phyloP scores from a whole-genome alignment of 2,888 invertebrate genomes.

The Amorpha juglandis region DNA sequence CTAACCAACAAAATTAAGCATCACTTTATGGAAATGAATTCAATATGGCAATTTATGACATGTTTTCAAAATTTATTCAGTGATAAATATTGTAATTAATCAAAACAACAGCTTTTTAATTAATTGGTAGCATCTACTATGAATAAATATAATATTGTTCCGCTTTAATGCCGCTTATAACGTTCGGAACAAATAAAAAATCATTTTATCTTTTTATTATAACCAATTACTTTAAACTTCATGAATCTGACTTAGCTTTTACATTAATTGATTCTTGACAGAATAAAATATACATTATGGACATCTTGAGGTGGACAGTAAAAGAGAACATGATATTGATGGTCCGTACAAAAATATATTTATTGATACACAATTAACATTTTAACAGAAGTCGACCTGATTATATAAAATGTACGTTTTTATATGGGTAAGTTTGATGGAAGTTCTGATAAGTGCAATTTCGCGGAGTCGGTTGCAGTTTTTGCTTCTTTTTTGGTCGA shows the following conservation, averaged over 20 bases:
- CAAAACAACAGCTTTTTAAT: constrained; percentile 14
- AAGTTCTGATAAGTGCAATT: constrained; percentile 62
- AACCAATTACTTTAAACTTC: constrained; percentile 1
- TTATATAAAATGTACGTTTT: constrained; percentile 56
- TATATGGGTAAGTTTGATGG: constrained; percentile 53
- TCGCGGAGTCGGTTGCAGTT: constrained; percentile 52
- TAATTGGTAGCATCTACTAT: constrained; percentile 7
- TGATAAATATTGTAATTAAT: constrained; percentile 7
- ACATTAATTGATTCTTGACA: not conserved
- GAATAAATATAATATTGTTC: constrained; percentile 13
- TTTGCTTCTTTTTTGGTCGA: constrained; percentile 55
- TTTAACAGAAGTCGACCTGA: constrained; percentile 46
- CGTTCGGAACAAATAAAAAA: not conserved
- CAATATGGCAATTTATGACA: constrained; percentile 14
- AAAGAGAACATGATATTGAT: constrained; percentile 40
- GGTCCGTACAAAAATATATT: constrained; percentile 38
- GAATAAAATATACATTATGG: constrained; percentile 13
- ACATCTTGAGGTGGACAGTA: not conserved
- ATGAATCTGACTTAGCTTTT: not conserved
- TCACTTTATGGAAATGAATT: constrained; percentile 23
- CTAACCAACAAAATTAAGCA: not conserved
- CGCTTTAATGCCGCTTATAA: not conserved
- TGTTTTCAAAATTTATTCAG: constrained; percentile 9
- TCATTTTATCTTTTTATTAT: constrained; percentile 4
- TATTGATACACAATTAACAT: constrained; percentile 35